These are phyloP conservation scores for Sebastes paucispinis DNA, from an alignment of 2,797 vertebrate species.

Conservation along the genomic window DNA sequence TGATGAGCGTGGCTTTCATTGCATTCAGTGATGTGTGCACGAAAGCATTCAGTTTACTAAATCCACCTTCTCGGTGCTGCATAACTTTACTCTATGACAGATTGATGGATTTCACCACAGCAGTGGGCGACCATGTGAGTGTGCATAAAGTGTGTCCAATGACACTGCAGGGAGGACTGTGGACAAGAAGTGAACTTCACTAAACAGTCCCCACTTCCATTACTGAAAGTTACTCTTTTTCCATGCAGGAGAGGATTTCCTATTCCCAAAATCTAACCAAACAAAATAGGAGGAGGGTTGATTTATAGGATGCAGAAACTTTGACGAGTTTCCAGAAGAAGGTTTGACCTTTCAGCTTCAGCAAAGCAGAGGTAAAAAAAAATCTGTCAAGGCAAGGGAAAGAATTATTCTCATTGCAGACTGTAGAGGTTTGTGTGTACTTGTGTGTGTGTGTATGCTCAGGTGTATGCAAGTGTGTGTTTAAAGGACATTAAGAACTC, in stretches of 20 bases:
- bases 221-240: slow-evolving; percentile 13
- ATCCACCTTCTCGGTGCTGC: background rate
- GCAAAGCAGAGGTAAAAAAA: background rate
- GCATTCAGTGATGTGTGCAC: background rate
- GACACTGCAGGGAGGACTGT: background rate
- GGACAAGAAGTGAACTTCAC: slow-evolving; percentile 14
- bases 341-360: background rate
- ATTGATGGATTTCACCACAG: slow-evolving; percentile 45
- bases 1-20: background rate
- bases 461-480: background rate
- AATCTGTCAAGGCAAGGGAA: background rate
- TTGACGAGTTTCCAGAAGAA: background rate
- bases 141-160: slow-evolving; percentile 7
- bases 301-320: slow-evolving; percentile 1
- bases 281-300: background rate
- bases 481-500: background rate
- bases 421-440: background rate
- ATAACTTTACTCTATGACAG: slow-evolving; percentile 16
- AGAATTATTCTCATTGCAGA: background rate
- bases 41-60: background rate
- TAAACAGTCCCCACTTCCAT: background rate
- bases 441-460: background rate
- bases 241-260: slow-evolving; percentile 27
- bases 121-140: slow-evolving; percentile 9
- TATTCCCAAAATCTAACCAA: slow-evolving; percentile 36